These are phyloP conservation scores for Sebastiscus tertius DNA, from an alignment of 2,797 vertebrate genomes.

Conservation along the genomic window DNA sequence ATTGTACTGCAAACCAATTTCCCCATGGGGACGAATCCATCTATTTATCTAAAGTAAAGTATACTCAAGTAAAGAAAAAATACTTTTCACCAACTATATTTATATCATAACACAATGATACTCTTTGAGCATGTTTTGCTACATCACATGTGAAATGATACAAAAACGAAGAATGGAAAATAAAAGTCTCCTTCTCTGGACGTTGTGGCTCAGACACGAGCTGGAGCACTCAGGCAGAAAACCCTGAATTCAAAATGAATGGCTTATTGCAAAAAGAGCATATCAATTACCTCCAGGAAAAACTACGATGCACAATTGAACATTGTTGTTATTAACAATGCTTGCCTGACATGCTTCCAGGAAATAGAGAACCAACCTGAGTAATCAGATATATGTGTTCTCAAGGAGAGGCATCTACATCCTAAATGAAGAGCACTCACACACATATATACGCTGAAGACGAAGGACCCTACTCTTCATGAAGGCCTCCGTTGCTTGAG, in stretches of 20 bases:
- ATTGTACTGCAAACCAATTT: too few relatives aligned
- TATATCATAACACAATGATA: too few relatives aligned
- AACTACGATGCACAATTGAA: neutral
- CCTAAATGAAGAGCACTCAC: slow-evolving; percentile 71
- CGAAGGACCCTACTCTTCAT: slow-evolving; percentile 45
- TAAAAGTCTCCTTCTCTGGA: neutral
- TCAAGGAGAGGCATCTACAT: slow-evolving; percentile 57
- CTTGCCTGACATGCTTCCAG: neutral
- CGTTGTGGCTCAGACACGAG: neutral
- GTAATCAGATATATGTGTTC: slow-evolving; percentile 70
- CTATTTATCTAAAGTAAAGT: too few relatives aligned
- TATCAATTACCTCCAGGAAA: slow-evolving; percentile 40
- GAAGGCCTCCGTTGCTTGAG: slow-evolving; percentile 41
- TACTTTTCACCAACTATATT: too few relatives aligned
- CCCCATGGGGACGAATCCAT: too few relatives aligned
- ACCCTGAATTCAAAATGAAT: slow-evolving; percentile 32
- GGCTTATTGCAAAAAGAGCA: slow-evolving; percentile 19
- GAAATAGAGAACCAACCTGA: slow-evolving; percentile 34
- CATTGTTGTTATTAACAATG: slow-evolving; percentile 15
- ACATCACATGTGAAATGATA: too few relatives aligned
- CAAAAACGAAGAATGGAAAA: neutral
- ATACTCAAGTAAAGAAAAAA: too few relatives aligned
- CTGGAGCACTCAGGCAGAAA: slow-evolving; percentile 1
- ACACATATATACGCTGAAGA: slow-evolving; percentile 2
- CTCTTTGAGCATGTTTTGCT: too few relatives aligned